phyloP scores from a whole-genome alignment of 2,113 vertebrate species.

The Peromyscus maniculatus region DNA sequence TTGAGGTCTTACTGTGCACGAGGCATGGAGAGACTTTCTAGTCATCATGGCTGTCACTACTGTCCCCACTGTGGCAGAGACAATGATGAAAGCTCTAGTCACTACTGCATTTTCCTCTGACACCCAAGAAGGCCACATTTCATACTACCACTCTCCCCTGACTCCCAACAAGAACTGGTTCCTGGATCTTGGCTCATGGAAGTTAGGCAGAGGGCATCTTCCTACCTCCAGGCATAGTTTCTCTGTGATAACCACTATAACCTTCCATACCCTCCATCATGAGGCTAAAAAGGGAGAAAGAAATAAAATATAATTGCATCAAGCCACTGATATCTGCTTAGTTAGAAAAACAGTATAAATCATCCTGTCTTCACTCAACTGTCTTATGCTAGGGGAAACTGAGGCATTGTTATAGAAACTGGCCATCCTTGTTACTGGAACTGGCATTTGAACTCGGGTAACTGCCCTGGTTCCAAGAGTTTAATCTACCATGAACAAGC shows the following conservation, averaged over 20 bases:
- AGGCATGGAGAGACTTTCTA: rapidly evolving
- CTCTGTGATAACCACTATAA: neutral
- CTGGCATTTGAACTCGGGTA: neutral
- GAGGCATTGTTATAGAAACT: neutral
- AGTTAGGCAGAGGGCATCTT: neutral
- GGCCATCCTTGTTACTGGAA: neutral
- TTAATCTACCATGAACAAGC: neutral
- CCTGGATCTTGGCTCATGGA: neutral
- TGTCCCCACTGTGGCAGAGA: neutral
- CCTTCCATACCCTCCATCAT: neutral
- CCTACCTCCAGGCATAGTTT: neutral
- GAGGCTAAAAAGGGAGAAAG: neutral
- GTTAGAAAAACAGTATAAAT: neutral
- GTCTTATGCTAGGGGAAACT: neutral
- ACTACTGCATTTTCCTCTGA: neutral
- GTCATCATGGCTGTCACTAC: neutral
- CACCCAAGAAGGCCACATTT: neutral
- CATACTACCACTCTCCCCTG: neutral
- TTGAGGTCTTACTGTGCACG: neutral
- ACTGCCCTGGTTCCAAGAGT: neutral
- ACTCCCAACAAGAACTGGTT: neutral
- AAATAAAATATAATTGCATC: neutral
- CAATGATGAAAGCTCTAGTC: neutral
- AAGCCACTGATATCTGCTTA: neutral
- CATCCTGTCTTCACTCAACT: too few relatives aligned